Base-by-base conservation (phyloP, 2,888 invertebrate genomes). In the Dyspetes luteomarginatus region DNA sequence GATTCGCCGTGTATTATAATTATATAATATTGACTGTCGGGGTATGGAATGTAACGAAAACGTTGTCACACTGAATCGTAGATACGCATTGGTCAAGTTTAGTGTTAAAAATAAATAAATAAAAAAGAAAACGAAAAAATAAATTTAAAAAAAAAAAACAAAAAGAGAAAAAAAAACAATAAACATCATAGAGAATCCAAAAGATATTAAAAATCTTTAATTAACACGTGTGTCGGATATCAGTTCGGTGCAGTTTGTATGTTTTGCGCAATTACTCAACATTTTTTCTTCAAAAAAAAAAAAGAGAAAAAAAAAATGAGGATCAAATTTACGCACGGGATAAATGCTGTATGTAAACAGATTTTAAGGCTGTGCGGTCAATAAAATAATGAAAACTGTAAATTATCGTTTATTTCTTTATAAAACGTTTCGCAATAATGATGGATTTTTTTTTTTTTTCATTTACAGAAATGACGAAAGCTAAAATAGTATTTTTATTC, bases 341-440 rank as follows among this genome's bases (percentile, higher is more conserved):
- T n/a, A n/a, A n/a, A n/a, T 86, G 82, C 84, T 88, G 85, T 87
- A 82, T 85, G 87, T 86, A 85, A 85, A 87, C 88, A 89, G 85
- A 89, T 89, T 90, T 90, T 85, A 89, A 90, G 91, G 89, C 90
- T 91, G 90, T 90, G 90, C 89, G 88, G 89, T 90, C 88, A 91
- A 91, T 91, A 91, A 91, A 90, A 87, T 85, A 83, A 15, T 48
- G 48, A 48, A 81, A 88, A 86, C 81, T 86, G 80, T 75, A 84
- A 71, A 81, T 64, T 80, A 48, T 71, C 43, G 71, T 28, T 1
- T 28, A 2, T 50, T 41, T 52, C 50, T 72, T 68, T 22, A 62
- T 19, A 15, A 17, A 48, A 48, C 5, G 5, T 62, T 5, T 55
- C 28, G n/a, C 26, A n/a, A 62, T n/a, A n/a, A n/a, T 45, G 22